These are phyloP conservation scores for Teleogryllus occipitalis DNA, from an alignment of 1,140 invertebrate genomes.

Conservation along the genomic window DNA sequence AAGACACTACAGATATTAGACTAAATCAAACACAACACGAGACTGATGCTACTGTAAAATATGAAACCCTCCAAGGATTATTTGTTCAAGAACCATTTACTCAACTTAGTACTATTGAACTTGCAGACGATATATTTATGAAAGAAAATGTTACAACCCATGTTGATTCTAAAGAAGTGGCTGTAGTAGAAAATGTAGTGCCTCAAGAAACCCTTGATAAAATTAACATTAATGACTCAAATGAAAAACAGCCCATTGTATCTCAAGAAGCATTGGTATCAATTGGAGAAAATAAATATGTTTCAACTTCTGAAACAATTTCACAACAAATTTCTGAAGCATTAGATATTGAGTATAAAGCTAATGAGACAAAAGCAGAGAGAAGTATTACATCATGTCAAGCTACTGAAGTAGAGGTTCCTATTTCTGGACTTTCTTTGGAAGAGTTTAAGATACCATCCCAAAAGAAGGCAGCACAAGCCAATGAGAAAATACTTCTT, in stretches of 20 bases:
- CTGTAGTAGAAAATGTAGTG: background rate
- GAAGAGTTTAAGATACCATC: slow-evolving; percentile 15
- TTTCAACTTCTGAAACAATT: slow-evolving; percentile 23
- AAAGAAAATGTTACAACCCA: background rate
- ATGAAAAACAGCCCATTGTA: no score
- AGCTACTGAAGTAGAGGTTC: slow-evolving; percentile 21
- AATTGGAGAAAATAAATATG: slow-evolving; percentile 19
- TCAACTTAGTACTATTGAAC: background rate
- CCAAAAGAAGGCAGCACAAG: slow-evolving; percentile 11
- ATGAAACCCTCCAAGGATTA: slow-evolving; percentile 12
- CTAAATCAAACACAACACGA: background rate
- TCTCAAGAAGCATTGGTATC: slow-evolving; percentile 18
- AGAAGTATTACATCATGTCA: slow-evolving; percentile 20
- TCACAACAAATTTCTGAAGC: slow-evolving; percentile 24
- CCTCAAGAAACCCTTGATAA: background rate
- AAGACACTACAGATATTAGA: background rate
- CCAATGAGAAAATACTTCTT: background rate
- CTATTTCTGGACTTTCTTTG: slow-evolving; percentile 18
- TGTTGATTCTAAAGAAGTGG: slow-evolving; percentile 5
- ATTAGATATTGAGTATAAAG: slow-evolving; percentile 20
- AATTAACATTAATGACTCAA: no score
- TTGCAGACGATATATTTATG: background rate
- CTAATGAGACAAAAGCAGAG: slow-evolving; percentile 19
- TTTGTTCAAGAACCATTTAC: slow-evolving; percentile 9
- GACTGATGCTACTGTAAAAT: background rate